Percentiles rank a stretch among this genome's conserved stretches.
Conservation (phyloP, 2,113 vertebrate genomes). For the Megaceryle maxima region DNA sequence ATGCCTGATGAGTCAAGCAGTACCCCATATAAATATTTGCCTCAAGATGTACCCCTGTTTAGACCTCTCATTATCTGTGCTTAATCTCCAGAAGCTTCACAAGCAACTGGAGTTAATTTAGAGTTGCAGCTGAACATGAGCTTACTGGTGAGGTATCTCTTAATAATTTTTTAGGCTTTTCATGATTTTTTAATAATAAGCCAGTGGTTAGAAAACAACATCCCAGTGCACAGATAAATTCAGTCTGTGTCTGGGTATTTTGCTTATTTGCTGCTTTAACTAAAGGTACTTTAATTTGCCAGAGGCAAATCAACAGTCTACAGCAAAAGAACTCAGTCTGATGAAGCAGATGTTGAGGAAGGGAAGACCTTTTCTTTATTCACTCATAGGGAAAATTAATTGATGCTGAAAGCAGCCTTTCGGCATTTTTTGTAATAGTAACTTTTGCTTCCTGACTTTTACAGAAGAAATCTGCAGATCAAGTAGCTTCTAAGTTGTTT, state of each 20-base stretch:
- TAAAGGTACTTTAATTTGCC: slow-evolving; percentile 25
- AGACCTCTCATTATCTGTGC: neutral
- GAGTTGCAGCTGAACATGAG: slow-evolving; percentile 8
- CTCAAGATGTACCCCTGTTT: neutral
- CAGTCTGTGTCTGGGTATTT: neutral
- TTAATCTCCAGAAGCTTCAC: neutral
- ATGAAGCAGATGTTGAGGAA: slow-evolving; percentile 31
- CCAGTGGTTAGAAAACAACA: neutral
- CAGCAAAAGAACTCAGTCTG: neutral
- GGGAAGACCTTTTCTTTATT: slow-evolving; percentile 27
- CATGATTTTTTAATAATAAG: slow-evolving; percentile 58
- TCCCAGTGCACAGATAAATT: neutral
- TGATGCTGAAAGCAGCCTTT: slow-evolving; percentile 24
- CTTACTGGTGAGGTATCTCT: slow-evolving; percentile 15
- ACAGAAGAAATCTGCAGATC: neutral
- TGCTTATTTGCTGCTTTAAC: slow-evolving; percentile 5
- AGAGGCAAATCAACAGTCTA: neutral
- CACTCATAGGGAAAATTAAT: slow-evolving; percentile 1
- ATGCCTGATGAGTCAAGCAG: neutral
- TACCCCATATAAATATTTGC: neutral
- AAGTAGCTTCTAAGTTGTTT: neutral
- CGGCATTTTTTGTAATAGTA: neutral
- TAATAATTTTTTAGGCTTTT: slow-evolving; percentile 45
- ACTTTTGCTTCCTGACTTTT: slow-evolving; percentile 10
- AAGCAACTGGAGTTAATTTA: slow-evolving; percentile 27